These are phyloP conservation scores for Connochaetes taurinus DNA, from an alignment of 2,113 vertebrate species.

Conservation along the genomic window DNA sequence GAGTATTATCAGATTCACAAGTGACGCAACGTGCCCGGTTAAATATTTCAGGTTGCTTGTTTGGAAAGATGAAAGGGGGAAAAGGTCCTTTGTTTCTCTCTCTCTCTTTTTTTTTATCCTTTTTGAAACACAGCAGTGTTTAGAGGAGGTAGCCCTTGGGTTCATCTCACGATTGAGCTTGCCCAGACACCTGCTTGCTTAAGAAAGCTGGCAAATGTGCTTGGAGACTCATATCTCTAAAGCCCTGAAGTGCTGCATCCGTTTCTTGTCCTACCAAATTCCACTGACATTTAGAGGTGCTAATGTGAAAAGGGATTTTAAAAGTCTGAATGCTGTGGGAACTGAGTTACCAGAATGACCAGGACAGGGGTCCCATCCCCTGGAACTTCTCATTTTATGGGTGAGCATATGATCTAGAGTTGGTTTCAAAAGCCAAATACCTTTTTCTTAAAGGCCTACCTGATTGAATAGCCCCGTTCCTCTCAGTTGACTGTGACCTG, in stretches of 20 bases:
- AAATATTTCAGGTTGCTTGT: conserved; percentile 26
- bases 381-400: neutral
- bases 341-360: neutral
- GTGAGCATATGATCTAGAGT: neutral
- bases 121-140: neutral
- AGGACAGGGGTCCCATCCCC: neutral
- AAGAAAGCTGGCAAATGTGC: conserved; percentile 39
- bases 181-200: conserved; percentile 21
- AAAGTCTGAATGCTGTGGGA: neutral
- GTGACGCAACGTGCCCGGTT: conserved; percentile 10
- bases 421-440: conserved; percentile 5
- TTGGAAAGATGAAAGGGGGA: conserved; percentile 38
- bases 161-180: conserved; percentile 33
- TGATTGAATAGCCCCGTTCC: neutral
- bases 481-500: neutral
- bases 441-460: neutral
- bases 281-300: neutral
- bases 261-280: neutral
- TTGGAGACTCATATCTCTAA: neutral
- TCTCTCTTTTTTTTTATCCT: neutral
- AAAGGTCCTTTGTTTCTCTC: neutral
- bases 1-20: conserved; percentile 14
- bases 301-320: neutral
- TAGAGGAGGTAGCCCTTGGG: neutral
- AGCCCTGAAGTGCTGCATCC: neutral